Evolutionary conservation across 2,797 vertebrate species (phyloP), one percentile per base, ranked within the genome.

Genomic region (Molothrus aeneus): DNA sequence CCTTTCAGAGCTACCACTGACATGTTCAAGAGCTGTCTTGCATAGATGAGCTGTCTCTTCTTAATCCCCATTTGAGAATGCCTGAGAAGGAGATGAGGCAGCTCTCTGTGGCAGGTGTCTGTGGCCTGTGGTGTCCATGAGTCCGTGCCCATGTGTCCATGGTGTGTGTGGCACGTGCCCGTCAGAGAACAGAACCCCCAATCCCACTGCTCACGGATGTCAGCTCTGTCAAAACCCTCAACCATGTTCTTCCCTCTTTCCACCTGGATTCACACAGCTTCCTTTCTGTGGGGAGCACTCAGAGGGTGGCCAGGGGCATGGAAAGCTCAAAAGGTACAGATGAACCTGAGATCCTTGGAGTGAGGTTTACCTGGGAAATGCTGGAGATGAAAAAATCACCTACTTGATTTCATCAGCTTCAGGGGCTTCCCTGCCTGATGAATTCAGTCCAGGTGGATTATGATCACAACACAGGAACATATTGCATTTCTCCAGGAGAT

Each of bases 401-500:
- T 54, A 8, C 14, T 18, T 25, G 32, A 50, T 71, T 68, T 75
- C 36, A 45, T 42, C 70, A 81, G 25, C 68, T 53, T 42, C 60
- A 66, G 63, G 11, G 13, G 17, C 13, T 78, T 74, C 57, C 28
- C 29, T 40, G 26, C 28, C 1, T 1, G 8, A 68, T 0, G 0
- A 50, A 22, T 48, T 54, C 34, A 56, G 74, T 10, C 38, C 63
- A 8, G 9, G 25, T 12, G 21, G 40, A 32, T 68, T 47, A 4
- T 2, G 34, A 3, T 40, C 12, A 42, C 7, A 70, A 13, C 22
- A 68, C 8, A 70, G 53, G 18, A 29, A 60, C 12, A 6, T 2
- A 6, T 0, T 3, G 5, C 26, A 43, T 14, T 34, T 50, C 25
- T 32, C 0, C 22, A 28, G 42, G 4, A 25, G 21, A 26, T 31